Base-by-base conservation (phyloP, 1,140 invertebrate species). In the Triops longicaudatus region DNA sequence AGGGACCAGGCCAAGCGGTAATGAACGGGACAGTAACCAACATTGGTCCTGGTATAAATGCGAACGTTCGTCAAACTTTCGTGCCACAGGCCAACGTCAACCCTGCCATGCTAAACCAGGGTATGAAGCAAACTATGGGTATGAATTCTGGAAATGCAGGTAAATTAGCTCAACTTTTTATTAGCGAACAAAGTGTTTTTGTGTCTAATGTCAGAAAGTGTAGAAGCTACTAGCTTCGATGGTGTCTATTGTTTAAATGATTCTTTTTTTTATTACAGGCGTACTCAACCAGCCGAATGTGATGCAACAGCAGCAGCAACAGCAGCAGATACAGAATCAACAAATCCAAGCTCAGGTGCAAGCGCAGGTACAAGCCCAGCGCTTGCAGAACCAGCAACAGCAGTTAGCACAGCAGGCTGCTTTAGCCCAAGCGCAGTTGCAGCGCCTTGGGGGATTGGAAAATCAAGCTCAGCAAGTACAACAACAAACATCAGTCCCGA, bases 251-350 rank as follows among this genome's bases (percentile, higher is more conserved):
- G 5, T 17, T 63, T 63, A 63, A 17, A 14, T 63, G 1, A 22
- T 22, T 63, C 17, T 63, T n/a, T 63, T 17, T 63, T 17, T 63
- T 22, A 63, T 63, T 37, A 7, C 31, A 63, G 50, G 50, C 22
- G 50, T 22, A n/a, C 14, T 76, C 17, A 41, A 74, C 31, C 77
- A 50, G 27, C 73, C 76, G 72, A 41, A 77, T 31, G 43, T 71
- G 9, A 27, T 26, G 28, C 75, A 73, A 43, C 78, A 78, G 37
- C 76, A 77, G 14, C 79, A 80, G 41, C 78, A 75, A 63, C 82
- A 84, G 28, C 83, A 84, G n/a, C 86, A 86, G 77, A 83, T 85
- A 76, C 80, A 81, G 4, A 79, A 83, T 26, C 83, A 83, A 9
- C 83, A 85, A 78, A 79, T 79, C 77, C 84, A 41, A 82, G 83